A percentile compares a stretch with the other conserved stretches of the same genome.
These are phyloP conservation scores for Megastigmus dorsalis DNA, from an alignment of 2,888 invertebrate species.

Conservation along the genomic window DNA sequence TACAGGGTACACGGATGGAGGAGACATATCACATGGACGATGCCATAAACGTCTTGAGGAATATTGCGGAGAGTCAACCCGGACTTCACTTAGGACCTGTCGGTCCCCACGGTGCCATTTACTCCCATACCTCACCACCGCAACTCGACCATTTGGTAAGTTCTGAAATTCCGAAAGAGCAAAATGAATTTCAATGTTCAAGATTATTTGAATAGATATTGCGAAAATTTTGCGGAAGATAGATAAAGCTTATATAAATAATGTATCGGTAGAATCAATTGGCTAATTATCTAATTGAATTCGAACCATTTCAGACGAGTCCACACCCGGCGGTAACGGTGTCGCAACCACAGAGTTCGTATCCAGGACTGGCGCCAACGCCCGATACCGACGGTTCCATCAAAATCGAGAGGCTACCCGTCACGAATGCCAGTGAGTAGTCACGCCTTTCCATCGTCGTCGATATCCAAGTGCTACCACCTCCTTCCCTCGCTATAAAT, in stretches of 20 bases:
- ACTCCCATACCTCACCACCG: conserved; percentile 77
- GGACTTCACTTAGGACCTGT: conserved; percentile 73
- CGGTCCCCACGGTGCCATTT: conserved; percentile 76
- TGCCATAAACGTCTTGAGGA: conserved; percentile 94
- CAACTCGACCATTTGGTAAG: conserved; percentile 76
- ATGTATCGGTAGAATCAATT: too few relatives aligned
- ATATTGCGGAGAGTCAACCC: conserved; percentile 92
- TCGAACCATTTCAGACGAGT: conserved; percentile 69
- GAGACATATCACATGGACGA: conserved; percentile 88
- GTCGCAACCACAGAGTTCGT: conserved; percentile 74
- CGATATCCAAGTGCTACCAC: not conserved
- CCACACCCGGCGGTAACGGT: conserved; percentile 74
- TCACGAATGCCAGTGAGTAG: conserved; percentile 79
- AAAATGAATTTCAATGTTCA: too few relatives aligned
- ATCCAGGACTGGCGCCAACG: conserved; percentile 76
- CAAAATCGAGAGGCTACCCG: conserved; percentile 80
- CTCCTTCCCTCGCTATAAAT: too few relatives aligned
- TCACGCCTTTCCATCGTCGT: not conserved
- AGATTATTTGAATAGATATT: too few relatives aligned
- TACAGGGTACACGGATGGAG: conserved; percentile 93
- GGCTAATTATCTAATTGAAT: too few relatives aligned
- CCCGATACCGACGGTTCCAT: conserved; percentile 78
- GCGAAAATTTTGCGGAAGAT: too few relatives aligned
- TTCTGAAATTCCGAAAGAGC: too few relatives aligned
- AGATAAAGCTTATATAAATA: too few relatives aligned